Base-by-base conservation (phyloP, 2,797 vertebrate species). In the Tenualosa ilisha region DNA sequence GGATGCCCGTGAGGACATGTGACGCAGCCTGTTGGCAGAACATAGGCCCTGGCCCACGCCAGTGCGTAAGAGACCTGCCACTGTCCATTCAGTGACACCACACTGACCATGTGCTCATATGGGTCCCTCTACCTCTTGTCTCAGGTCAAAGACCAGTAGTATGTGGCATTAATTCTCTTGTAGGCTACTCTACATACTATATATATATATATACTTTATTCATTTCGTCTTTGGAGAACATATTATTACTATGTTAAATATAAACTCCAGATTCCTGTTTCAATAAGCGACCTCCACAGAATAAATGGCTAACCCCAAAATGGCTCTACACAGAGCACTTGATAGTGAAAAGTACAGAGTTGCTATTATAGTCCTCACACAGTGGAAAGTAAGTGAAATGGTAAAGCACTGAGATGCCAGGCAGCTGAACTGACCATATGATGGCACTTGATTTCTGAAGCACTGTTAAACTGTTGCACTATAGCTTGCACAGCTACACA, bases 381-480 rank as follows among this genome's bases (percentile, higher is more conserved):
- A 93, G 88, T 90, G 90, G 91, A 90, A 91, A 87, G 91, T 63
- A 81, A 91, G 89, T 87, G 90, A 92, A 90, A 90, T 90, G 91
- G 90, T 91, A 54, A 92, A 91, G 91, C 90, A 89, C 89, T 89
- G 88, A 86, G 84, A 89, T 89, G n/a, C 56, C 40, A 79, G 72
- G 72, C 72, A 72, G 46, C 15, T 49, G 15, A 51, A 85, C 43
- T 82, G 59, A 51, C 81, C 13, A 81, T 85, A 20, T 59, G 26
- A 72, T 91, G 87, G 92, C 91, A 93, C 93, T 95, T 92, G 87
- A 94, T 94, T 92, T 93, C 89, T 94, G 91, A 92, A 94, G 93
- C 94, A 94, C 90, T 91, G 91, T 95, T 94, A 93, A 95, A 93
- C 94, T 92, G 92, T 93, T 89, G 93, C 91, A 92, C 86, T 92